phyloP scores from a whole-genome alignment of 2,888 invertebrate species.

The Stenodera caucasica region DNA sequence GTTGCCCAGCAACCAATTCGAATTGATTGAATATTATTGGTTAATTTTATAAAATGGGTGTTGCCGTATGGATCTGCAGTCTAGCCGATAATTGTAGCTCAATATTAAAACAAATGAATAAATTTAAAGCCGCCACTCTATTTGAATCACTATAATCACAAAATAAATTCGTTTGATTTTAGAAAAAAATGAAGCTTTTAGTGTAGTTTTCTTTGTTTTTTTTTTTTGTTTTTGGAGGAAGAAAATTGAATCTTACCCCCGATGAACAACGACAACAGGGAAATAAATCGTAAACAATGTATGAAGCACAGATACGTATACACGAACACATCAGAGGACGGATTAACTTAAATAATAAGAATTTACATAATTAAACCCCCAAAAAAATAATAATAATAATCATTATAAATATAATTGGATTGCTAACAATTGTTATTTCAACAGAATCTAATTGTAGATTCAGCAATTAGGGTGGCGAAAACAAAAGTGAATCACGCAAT shows the following conservation, averaged over 20 bases:
- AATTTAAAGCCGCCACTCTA: neutral
- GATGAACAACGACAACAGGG: conserved; percentile 42
- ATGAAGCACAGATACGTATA: conserved; percentile 43
- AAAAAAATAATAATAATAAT: conserved; percentile 27
- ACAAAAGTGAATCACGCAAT: neutral
- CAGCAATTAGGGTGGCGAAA: neutral
- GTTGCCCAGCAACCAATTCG: too few species aligned
- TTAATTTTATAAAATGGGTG: too few species aligned
- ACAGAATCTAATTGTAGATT: neutral
- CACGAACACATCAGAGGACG: conserved; percentile 43
- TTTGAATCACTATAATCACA: conserved; percentile 55
- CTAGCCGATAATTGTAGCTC: too few species aligned
- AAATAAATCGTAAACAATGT: conserved; percentile 43
- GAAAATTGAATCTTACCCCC: conserved; percentile 34
- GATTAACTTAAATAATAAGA: conserved; percentile 21
- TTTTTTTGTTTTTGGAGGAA: too few species aligned
- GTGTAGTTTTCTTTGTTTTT: too few species aligned
- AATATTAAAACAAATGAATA: too few species aligned
- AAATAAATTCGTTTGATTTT: too few species aligned
- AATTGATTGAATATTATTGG: too few species aligned
- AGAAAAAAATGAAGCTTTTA: too few species aligned
- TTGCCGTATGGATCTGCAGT: too few species aligned
- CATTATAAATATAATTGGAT: conserved; percentile 10
- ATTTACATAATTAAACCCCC: conserved; percentile 20
- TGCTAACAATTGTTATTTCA: conserved; percentile 14